These are phyloP conservation scores for Ciconia maguari DNA, from an alignment of 2,113 vertebrate genomes.

Conservation along the genomic window DNA sequence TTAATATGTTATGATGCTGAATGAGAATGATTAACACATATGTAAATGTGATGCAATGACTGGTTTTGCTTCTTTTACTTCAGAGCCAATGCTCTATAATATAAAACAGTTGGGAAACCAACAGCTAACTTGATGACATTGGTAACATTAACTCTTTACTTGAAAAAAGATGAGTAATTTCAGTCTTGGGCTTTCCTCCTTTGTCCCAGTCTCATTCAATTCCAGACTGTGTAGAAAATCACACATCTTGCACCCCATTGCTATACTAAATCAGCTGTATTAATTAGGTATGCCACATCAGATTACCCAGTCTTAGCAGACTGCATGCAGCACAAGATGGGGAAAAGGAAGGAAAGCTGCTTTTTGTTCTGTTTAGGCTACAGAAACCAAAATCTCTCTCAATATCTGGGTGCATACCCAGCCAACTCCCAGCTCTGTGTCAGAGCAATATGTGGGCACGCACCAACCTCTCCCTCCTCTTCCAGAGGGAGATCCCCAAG, in stretches of 20 bases:
- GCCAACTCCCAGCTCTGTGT: not conserved
- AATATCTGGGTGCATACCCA: not conserved
- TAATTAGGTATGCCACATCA: not conserved
- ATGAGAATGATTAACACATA: not conserved
- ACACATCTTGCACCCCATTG: not conserved
- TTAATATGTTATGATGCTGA: not conserved
- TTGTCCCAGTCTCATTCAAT: not conserved
- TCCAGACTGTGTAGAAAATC: not conserved
- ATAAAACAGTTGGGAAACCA: not conserved
- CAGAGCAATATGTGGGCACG: not conserved
- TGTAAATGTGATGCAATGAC: not conserved
- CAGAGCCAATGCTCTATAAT: not conserved
- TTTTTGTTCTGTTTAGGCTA: not conserved
- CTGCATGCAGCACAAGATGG: not conserved
- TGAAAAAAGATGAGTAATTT: not conserved
- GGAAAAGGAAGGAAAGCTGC: not conserved
- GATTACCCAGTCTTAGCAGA: not conserved
- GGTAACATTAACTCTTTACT: not conserved
- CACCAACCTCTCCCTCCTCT: not conserved
- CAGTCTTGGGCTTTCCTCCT: not conserved
- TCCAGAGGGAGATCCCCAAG: not conserved
- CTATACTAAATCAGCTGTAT: not conserved
- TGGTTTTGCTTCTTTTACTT: not conserved
- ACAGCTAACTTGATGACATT: not conserved
- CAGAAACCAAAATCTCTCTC: not conserved